Percentiles rank a stretch among this genome's conserved stretches.
Evolutionary conservation across 2,797 vertebrate genomes (phyloP).

Genomic region (Trematocara caparti): DNA sequence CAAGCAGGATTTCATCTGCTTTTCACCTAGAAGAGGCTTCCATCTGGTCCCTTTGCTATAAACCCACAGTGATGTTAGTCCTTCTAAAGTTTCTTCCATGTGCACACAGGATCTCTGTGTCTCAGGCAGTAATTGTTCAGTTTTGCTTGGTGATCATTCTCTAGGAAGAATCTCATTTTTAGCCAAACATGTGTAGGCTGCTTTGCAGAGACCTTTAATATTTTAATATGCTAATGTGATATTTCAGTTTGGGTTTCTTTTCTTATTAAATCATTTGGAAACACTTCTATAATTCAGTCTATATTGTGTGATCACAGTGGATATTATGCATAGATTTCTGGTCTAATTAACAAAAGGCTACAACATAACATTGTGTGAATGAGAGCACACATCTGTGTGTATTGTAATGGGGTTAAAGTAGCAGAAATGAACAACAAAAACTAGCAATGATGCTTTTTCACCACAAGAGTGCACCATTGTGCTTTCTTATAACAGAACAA

Average conservation of each 20-base stretch:
- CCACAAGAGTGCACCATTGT: slow-evolving; percentile 66
- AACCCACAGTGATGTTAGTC: background rate
- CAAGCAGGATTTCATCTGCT: background rate
- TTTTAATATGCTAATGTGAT: background rate
- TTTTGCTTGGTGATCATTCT: background rate
- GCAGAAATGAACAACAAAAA: background rate
- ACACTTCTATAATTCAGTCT: background rate
- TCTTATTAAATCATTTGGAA: background rate
- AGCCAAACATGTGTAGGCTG: background rate
- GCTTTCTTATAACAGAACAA: slow-evolving; percentile 10
- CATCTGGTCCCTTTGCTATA: background rate
- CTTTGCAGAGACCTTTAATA: background rate
- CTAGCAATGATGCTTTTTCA: slow-evolving; percentile 11
- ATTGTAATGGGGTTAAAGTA: background rate
- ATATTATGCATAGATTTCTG: background rate
- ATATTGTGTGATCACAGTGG: background rate
- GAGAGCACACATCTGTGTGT: background rate
- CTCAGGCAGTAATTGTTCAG: background rate
- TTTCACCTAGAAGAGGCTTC: background rate
- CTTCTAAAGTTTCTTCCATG: background rate
- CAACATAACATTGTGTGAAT: background rate
- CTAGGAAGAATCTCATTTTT: background rate
- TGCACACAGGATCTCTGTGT: background rate
- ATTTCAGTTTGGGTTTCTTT: background rate
- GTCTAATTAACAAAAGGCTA: background rate